A percentile compares a stretch with the other conserved stretches of the same genome.
These are phyloP conservation scores for Matsumyia berberina DNA, from an alignment of 2,888 invertebrate genomes.

Conservation along the genomic window DNA sequence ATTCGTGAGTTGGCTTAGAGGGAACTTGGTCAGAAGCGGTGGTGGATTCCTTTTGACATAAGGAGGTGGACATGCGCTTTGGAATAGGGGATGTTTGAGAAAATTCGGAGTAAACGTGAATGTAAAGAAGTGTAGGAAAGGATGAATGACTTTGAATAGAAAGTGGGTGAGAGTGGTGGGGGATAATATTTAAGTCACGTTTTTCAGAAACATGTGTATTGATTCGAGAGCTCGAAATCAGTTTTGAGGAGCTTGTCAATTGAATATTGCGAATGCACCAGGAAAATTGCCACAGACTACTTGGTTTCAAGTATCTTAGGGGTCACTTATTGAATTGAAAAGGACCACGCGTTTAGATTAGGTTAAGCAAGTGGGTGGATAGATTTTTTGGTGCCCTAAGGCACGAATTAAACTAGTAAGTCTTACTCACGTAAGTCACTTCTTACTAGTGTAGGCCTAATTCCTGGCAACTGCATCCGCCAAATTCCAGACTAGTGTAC, in stretches of 20 bases:
- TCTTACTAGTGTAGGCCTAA: too few species aligned
- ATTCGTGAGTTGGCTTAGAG: constrained; percentile 15
- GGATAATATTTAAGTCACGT: constrained; percentile 31
- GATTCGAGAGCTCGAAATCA: background rate
- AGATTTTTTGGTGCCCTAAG: too few species aligned
- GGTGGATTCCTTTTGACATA: constrained; percentile 57
- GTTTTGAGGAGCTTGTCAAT: constrained; percentile 19
- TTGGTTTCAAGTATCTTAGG: too few species aligned
- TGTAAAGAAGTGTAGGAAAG: constrained; percentile 27
- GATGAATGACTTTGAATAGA: constrained; percentile 40
- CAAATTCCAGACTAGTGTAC: too few species aligned
- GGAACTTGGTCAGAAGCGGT: constrained; percentile 13
- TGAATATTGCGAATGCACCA: background rate
- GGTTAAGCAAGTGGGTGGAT: too few species aligned
- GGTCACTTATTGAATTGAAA: too few species aligned
- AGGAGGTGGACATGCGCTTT: constrained; percentile 51
- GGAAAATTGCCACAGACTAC: background rate
- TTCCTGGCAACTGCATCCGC: too few species aligned
- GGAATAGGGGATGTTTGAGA: background rate
- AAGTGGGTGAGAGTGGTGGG: constrained; percentile 3
- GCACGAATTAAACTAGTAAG: too few species aligned
- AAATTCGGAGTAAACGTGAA: constrained; percentile 46
- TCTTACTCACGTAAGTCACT: too few species aligned
- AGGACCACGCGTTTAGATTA: too few species aligned
- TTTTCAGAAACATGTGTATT: constrained; percentile 38